Conservation (phyloP, 2,113 vertebrate species). For the Rynchops niger region DNA sequence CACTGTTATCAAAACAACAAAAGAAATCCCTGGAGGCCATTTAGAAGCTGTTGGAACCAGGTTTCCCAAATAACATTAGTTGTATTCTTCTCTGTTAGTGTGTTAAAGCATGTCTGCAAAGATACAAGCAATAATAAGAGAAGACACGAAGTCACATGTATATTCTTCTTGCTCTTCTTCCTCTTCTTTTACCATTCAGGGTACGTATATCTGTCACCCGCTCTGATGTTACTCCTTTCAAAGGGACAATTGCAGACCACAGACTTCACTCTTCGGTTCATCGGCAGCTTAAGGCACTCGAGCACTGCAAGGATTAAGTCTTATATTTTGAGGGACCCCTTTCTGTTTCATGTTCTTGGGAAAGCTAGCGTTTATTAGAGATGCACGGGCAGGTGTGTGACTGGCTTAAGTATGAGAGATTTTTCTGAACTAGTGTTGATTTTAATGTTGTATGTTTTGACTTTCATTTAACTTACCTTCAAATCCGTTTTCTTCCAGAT, state of each 20-base stretch:
- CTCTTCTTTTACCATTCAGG: not conserved
- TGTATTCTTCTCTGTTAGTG: not conserved
- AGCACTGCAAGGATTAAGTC: not conserved
- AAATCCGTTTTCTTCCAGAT: not conserved
- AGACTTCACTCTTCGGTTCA: not conserved
- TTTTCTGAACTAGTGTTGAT: not conserved
- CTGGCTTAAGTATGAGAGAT: not conserved
- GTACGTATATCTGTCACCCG: not conserved
- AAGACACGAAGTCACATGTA: not conserved
- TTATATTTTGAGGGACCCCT: not conserved
- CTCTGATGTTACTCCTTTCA: not conserved
- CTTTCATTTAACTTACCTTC: not conserved
- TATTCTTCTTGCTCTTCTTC: not conserved
- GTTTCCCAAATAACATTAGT: not conserved
- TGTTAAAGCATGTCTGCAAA: not conserved
- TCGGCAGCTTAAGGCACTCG: constrained; percentile 2
- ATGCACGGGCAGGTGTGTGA: not conserved
- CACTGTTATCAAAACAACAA: constrained; percentile 36
- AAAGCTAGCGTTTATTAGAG: not conserved
- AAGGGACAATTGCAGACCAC: not conserved
- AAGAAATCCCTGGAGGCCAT: constrained; percentile 3
- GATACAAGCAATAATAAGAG: not conserved
- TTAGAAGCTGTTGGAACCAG: not conserved
- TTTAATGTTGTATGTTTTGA: not conserved
- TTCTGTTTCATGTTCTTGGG: not conserved